phyloP scores from a whole-genome alignment of 2,888 invertebrate genomes.

The Tetrapedia diversipes region DNA sequence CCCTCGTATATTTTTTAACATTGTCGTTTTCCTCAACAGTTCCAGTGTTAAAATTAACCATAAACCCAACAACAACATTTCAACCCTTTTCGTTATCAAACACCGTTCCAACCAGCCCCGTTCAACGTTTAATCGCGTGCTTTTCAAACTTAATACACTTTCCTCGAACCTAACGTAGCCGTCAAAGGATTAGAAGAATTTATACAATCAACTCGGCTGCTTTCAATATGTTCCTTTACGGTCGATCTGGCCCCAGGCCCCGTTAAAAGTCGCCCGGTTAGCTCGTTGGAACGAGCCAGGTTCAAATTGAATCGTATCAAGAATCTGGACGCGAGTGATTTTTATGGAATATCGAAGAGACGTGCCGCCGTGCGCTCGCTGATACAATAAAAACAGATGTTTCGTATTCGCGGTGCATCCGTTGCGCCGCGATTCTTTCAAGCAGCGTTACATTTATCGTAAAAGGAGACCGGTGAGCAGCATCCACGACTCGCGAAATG shows the following conservation, averaged over 20 bases:
- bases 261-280: neutral
- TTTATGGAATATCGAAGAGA: constrained; percentile 17
- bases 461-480: neutral
- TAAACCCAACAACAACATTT: no score
- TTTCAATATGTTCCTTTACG: neutral
- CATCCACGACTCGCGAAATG: neutral
- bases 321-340: constrained; percentile 19
- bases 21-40: no score
- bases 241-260: no score
- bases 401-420: constrained; percentile 22
- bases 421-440: constrained; percentile 3
- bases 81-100: no score
- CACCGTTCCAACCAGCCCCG: no score
- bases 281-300: neutral
- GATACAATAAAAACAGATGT: constrained; percentile 26
- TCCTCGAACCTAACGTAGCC: no score
- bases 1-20: no score
- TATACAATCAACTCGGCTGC: neutral
- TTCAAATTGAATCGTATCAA: constrained; percentile 7
- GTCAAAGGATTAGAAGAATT: neutral
- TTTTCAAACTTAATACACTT: no score
- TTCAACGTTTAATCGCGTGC: no score
- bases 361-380: neutral
- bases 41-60: no score
- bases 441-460: constrained; percentile 28